phyloP scores from a whole-genome alignment of 2,797 vertebrate genomes.

The Sylvia borin region DNA sequence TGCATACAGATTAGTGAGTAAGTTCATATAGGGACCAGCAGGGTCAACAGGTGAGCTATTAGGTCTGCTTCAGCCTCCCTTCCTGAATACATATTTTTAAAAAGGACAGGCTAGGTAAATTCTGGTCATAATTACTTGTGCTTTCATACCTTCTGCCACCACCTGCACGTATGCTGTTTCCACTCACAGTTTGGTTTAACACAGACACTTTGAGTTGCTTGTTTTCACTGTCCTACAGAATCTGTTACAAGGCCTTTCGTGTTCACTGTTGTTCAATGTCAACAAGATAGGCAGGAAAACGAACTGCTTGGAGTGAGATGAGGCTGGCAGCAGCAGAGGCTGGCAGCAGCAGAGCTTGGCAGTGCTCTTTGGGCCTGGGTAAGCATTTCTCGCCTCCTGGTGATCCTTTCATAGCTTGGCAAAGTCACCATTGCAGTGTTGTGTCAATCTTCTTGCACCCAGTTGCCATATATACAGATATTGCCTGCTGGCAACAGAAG shows the following conservation, averaged over 20 bases:
- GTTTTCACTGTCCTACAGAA: background rate
- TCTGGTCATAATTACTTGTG: background rate
- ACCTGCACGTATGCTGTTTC: background rate
- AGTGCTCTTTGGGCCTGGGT: background rate
- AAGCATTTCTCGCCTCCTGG: background rate
- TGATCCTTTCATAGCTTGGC: background rate
- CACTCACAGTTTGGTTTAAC: background rate
- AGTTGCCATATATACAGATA: background rate
- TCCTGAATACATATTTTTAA: accelerated
- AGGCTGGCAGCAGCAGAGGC: background rate
- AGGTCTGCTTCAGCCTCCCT: background rate
- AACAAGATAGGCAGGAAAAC: background rate
- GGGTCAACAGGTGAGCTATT: background rate
- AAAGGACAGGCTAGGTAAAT: background rate
- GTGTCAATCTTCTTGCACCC: background rate
- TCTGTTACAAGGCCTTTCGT: background rate
- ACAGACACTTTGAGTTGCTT: background rate
- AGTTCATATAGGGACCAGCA: accelerated
- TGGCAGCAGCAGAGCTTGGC: background rate
- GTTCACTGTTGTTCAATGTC: background rate
- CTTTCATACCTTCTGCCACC: background rate
- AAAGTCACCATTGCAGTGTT: background rate
- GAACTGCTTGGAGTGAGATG: background rate
- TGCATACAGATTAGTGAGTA: accelerated
- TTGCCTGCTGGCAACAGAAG: background rate